These are phyloP conservation scores for Panthera leo DNA, from an alignment of 2,113 vertebrate genomes.

Conservation along the genomic window DNA sequence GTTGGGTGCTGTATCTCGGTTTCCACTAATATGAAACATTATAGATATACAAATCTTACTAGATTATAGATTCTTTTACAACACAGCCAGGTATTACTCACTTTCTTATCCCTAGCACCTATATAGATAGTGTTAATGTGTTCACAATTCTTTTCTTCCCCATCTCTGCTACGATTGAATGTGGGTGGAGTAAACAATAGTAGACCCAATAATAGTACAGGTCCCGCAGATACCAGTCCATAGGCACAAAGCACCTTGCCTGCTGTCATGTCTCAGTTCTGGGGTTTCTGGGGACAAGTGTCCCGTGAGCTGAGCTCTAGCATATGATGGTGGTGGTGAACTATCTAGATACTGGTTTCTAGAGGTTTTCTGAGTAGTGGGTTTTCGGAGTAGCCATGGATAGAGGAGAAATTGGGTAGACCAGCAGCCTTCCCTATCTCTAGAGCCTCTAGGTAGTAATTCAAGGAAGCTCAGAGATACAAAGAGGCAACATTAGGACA, in stretches of 20 bases:
- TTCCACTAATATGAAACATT: background rate
- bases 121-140: background rate
- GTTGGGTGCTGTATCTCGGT: background rate
- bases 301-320: background rate
- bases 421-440: background rate
- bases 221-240: background rate
- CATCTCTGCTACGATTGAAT: background rate
- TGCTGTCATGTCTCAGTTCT: background rate
- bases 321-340: background rate
- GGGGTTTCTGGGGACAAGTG: background rate
- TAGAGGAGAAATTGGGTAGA: background rate
- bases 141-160: background rate
- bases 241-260: background rate
- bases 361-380: background rate
- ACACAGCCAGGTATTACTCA: background rate
- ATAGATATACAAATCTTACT: background rate
- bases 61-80: background rate
- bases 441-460: background rate
- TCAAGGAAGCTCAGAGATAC: background rate
- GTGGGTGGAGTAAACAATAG: background rate
- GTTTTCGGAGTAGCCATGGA: background rate
- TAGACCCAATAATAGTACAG: background rate
- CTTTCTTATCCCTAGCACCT: background rate
- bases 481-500: background rate
- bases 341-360: background rate